phyloP scores from a whole-genome alignment of 2,113 vertebrate species.

The Macquaria australasica region DNA sequence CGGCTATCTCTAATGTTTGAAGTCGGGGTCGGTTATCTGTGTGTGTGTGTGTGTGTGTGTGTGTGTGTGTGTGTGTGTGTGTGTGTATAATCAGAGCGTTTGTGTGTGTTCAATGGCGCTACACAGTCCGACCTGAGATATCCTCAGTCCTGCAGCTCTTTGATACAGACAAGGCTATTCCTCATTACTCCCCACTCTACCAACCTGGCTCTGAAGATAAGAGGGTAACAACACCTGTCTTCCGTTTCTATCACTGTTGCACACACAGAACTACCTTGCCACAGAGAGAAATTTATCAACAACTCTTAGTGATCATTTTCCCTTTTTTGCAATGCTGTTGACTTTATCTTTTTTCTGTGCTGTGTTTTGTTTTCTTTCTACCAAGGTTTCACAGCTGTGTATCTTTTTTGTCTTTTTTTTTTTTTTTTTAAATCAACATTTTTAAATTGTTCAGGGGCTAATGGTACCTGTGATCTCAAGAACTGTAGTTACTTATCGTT shows the following conservation, averaged over 20 bases:
- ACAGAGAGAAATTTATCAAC: conserved; percentile 42
- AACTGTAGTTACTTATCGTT: conserved; percentile 11
- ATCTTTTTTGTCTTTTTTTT: too few species aligned
- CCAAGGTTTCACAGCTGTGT: conserved; percentile 10
- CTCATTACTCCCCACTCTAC: conserved; percentile 72
- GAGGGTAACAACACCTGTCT: conserved; percentile 73
- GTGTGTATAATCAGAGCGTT: conserved; percentile 4
- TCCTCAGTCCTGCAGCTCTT: conserved; percentile 68
- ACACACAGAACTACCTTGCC: conserved; percentile 30
- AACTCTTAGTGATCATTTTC: conserved; percentile 48
- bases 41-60: not conserved
- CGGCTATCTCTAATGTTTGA: conserved; percentile 59
- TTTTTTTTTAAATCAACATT: not conserved
- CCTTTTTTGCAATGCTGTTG: not conserved
- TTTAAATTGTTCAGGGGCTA: not conserved
- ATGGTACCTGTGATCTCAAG: conserved; percentile 21
- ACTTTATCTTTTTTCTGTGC: conserved; percentile 6
- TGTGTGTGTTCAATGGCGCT: conserved; percentile 61
- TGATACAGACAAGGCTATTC: conserved; percentile 74
- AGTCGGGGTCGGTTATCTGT: conserved; percentile 48
- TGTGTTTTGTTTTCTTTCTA: conserved; percentile 5
- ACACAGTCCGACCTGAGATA: conserved; percentile 69
- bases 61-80: not conserved
- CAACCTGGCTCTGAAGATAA: conserved; percentile 78
- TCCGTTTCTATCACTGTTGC: conserved; percentile 65